These are phyloP conservation scores for Molorchus minor DNA, from an alignment of 2,888 invertebrate genomes.

Conservation along the genomic window DNA sequence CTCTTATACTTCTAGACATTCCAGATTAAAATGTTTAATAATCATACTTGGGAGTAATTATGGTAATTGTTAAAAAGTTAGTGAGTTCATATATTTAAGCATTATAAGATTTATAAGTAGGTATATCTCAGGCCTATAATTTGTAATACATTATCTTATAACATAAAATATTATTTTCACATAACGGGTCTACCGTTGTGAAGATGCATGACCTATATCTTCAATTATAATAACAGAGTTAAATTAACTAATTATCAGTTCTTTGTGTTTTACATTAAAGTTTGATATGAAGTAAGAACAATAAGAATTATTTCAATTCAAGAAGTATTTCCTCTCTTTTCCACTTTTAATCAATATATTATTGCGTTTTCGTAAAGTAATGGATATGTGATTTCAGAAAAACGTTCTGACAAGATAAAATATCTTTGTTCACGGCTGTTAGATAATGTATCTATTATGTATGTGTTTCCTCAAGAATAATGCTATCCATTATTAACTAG, in stretches of 20 bases:
- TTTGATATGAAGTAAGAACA: not conserved
- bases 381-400: no score
- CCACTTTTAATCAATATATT: not conserved
- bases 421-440: no score
- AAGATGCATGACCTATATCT: not conserved
- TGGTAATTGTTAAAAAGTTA: not conserved
- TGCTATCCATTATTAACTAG: no score
- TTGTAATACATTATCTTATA: not conserved
- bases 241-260: not conserved
- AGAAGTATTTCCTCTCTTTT: not conserved
- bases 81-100: not conserved
- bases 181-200: not conserved
- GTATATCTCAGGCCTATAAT: not conserved
- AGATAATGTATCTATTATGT: no score
- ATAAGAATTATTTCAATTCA: not conserved
- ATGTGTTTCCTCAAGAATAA: no score
- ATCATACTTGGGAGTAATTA: not conserved
- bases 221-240: no score
- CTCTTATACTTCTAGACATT: not conserved
- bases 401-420: no score
- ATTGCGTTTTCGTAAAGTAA: no score
- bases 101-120: not conserved
- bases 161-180: not conserved
- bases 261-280: not conserved
- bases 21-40: not conserved